These are phyloP conservation scores for Thymelicus acteon DNA, from an alignment of 2,888 invertebrate species.

Conservation along the genomic window DNA sequence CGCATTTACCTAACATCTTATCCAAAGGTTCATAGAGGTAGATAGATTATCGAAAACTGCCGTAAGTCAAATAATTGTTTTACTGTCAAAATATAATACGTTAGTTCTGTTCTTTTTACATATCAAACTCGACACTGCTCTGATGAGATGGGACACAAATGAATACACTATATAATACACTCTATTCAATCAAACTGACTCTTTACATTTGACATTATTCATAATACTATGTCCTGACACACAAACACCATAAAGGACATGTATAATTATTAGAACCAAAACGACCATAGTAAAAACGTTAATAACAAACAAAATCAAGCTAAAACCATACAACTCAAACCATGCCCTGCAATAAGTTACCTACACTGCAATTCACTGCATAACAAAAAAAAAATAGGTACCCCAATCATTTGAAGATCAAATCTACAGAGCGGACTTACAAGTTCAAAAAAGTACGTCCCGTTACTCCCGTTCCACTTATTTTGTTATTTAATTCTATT, in stretches of 20 bases:
- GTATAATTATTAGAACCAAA: constrained; percentile 66
- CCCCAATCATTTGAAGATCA: constrained; percentile 25
- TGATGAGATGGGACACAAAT: constrained; percentile 30
- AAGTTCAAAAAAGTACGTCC: constrained; percentile 3
- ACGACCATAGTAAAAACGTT: constrained; percentile 68
- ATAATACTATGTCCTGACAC: constrained; percentile 39
- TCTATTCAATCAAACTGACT: constrained; percentile 44
- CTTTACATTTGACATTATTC: constrained; percentile 36
- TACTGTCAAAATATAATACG: constrained; percentile 12
- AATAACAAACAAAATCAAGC: constrained; percentile 74
- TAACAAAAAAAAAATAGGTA: constrained; percentile 36
- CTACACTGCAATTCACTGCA: constrained; percentile 11
- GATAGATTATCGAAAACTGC: too few species aligned
- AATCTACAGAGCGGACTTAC: constrained; percentile 21
- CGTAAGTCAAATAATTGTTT: background rate
- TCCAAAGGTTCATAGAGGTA: too few species aligned
- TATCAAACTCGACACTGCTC: constrained; percentile 9
- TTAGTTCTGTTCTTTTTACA: background rate
- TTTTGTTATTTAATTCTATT: background rate
- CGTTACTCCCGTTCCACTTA: background rate
- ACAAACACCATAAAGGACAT: constrained; percentile 44
- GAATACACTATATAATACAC: constrained; percentile 28
- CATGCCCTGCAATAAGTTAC: constrained; percentile 50
- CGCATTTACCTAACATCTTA: too few species aligned
- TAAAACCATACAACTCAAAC: constrained; percentile 60